Evolutionary conservation across 30 jellyfish, hydroid and myxozoan genomes (phyloP).

Genomic region (Sanderia malayensis): DNA sequence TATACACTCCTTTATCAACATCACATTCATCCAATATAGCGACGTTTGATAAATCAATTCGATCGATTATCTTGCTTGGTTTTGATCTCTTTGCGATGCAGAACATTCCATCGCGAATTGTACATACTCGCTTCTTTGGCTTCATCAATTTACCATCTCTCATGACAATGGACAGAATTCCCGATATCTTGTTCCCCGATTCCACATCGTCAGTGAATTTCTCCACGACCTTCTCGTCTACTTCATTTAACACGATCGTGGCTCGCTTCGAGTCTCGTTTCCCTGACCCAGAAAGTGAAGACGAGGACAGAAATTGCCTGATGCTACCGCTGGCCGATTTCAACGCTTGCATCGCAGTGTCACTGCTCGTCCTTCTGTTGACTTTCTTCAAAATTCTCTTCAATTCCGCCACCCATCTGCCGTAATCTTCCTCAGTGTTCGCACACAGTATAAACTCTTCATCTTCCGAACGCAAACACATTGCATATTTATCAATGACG

Average conservation of each 20-base stretch:
- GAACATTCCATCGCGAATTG: conserved; percentile 77
- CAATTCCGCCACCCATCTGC: conserved; percentile 60
- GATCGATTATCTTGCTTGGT: conserved; percentile 62
- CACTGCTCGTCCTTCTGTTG: conserved; percentile 46
- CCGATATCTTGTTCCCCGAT: conserved; percentile 79
- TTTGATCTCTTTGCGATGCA: conserved; percentile 71
- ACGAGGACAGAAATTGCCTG: conserved; percentile 33
- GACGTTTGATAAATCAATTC: conserved; percentile 78
- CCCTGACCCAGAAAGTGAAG: conserved; percentile 53
- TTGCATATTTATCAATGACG: conserved; percentile 53
- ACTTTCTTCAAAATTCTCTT: conserved; percentile 38
- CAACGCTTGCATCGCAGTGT: conserved; percentile 31
- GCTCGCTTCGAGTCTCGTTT: conserved; percentile 73
- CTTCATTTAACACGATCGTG: conserved; percentile 72
- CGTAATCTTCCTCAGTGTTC: conserved; percentile 42
- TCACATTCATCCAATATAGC: conserved; percentile 92
- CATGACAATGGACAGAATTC: conserved; percentile 32
- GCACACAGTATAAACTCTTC: conserved; percentile 48
- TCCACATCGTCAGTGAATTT: conserved; percentile 71
- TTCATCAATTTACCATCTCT: conserved; percentile 37
- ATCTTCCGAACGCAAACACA: conserved; percentile 38
- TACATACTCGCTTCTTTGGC: conserved; percentile 77
- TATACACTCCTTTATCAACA: conserved; percentile 54
- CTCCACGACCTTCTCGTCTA: conserved; percentile 78
- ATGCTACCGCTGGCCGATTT: conserved; percentile 56